phyloP scores from a whole-genome alignment of 2,888 invertebrate genomes.

The Spodoptera littoralis region DNA sequence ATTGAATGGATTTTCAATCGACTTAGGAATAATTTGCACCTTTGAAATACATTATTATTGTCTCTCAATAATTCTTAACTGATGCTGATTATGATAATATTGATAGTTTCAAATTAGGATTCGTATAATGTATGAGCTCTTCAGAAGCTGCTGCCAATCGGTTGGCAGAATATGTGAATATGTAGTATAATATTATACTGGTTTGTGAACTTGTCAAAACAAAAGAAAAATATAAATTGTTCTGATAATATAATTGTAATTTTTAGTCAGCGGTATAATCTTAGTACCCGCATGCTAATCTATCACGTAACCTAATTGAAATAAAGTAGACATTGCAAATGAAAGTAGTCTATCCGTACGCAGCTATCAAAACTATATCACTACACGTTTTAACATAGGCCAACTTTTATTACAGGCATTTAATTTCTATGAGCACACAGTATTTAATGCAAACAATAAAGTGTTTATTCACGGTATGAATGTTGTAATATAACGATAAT shows the following conservation, averaged over 20 bases:
- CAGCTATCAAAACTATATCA: slow-evolving; percentile 55
- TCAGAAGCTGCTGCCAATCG: too few species aligned
- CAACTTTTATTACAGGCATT: slow-evolving; percentile 57
- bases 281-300: neutral
- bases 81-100: too few species aligned
- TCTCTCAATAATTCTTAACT: too few species aligned
- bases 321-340: neutral
- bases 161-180: too few species aligned
- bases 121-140: too few species aligned
- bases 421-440: slow-evolving; percentile 72
- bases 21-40: slow-evolving; percentile 18
- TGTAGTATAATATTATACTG: too few species aligned
- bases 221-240: too few species aligned
- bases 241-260: too few species aligned
- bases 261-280: too few species aligned
- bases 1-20: slow-evolving; percentile 19
- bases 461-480: slow-evolving; percentile 73
- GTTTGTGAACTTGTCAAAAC: too few species aligned
- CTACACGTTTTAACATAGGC: slow-evolving; percentile 43
- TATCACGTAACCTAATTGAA: neutral
- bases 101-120: too few species aligned
- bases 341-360: slow-evolving; percentile 39
- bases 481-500: slow-evolving; percentile 74
- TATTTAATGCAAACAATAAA: slow-evolving; percentile 69
- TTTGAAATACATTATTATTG: neutral